These are phyloP conservation scores for Phorcus lineatus DNA, from an alignment of 2,888 invertebrate genomes.

Conservation along the genomic window DNA sequence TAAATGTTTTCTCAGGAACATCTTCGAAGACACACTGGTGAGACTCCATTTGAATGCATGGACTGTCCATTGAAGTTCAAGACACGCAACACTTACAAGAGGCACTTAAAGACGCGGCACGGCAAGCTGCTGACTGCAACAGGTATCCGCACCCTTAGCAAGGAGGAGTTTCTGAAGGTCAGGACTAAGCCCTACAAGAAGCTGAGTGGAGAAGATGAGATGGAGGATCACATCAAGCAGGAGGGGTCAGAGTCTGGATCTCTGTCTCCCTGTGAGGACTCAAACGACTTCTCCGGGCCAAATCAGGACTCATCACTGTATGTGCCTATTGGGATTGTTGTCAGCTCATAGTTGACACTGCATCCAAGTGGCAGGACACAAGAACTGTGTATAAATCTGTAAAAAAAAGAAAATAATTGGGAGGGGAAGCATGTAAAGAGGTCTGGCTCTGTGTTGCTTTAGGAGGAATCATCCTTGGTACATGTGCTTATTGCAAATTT, in stretches of 20 bases:
- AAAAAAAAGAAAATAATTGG: too few relatives aligned
- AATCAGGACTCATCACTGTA: constrained; percentile 4
- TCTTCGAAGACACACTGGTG: constrained; percentile 77
- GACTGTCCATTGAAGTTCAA: constrained; percentile 77
- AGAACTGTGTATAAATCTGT: too few relatives aligned
- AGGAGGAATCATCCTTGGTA: background rate
- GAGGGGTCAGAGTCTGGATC: constrained; percentile 24
- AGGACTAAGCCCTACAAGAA: constrained; percentile 61
- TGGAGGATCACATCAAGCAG: constrained; percentile 29
- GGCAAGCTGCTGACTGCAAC: constrained; percentile 79
- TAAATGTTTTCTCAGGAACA: constrained; percentile 74
- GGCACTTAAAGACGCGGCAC: constrained; percentile 80
- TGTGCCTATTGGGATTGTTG: constrained; percentile 35
- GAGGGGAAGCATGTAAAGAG: background rate
- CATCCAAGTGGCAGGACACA: too few relatives aligned
- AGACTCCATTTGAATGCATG: constrained; percentile 71
- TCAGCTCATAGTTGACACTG: constrained; percentile 1
- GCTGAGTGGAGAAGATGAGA: constrained; percentile 25
- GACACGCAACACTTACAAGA: constrained; percentile 80
- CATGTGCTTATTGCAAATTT: constrained; percentile 32
- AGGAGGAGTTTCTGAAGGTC: constrained; percentile 72
- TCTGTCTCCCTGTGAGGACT: background rate
- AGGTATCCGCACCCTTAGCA: constrained; percentile 77
- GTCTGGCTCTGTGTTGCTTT: background rate
- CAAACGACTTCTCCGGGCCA: background rate